Evolutionary conservation across 2,888 invertebrate species (phyloP).

Genomic region (Epinotia bilunana): DNA sequence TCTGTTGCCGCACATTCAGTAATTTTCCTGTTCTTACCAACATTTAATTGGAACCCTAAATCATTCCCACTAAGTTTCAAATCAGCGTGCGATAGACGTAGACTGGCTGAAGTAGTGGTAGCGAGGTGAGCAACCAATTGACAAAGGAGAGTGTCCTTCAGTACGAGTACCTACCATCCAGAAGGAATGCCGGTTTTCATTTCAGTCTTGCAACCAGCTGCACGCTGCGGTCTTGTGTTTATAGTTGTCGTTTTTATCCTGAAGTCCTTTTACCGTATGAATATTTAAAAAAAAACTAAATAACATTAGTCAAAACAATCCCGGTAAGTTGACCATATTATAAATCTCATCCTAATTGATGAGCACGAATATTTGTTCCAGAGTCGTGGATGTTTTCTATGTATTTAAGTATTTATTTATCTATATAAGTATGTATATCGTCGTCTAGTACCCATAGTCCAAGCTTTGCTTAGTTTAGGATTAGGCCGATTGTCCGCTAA

Average conservation of each 20-base stretch:
- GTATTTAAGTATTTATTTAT: no score
- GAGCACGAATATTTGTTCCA: no score
- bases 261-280: constrained; percentile 4
- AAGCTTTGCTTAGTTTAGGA: no score
- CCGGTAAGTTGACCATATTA: constrained; percentile 22
- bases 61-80: constrained; percentile 43
- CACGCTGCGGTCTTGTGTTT: constrained; percentile 60
- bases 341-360: no score
- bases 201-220: constrained; percentile 66
- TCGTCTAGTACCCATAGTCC: no score
- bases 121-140: constrained; percentile 76
- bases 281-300: not conserved
- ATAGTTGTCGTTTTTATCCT: constrained; percentile 48
- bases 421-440: no score
- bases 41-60: constrained; percentile 57
- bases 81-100: constrained; percentile 45
- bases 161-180: constrained; percentile 62
- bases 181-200: constrained; percentile 74
- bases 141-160: constrained; percentile 80
- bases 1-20: constrained; percentile 70
- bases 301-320: not conserved
- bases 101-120: constrained; percentile 47
- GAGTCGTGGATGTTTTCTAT: no score
- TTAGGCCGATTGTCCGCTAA: no score
- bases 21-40: constrained; percentile 64